phyloP scores from a whole-genome alignment of 2,113 vertebrate genomes.

The Datnioides undecimradiatus region DNA sequence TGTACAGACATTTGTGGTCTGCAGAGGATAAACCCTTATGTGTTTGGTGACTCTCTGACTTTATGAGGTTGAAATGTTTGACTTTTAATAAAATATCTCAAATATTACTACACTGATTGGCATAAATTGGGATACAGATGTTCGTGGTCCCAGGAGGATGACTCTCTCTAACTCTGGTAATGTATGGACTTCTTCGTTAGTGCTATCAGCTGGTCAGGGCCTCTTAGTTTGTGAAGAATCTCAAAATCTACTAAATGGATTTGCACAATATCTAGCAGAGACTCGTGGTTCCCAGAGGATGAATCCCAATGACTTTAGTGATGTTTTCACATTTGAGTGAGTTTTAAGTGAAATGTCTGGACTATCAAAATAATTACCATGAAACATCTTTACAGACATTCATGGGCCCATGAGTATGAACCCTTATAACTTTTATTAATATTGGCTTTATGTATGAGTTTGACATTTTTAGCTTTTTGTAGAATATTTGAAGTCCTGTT shows the following conservation, averaged over 20 bases:
- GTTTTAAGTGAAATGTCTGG: background rate
- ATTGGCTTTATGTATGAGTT: too few relatives aligned
- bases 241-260: too few relatives aligned
- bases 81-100: background rate
- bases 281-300: background rate
- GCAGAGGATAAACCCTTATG: background rate
- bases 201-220: background rate
- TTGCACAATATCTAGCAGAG: too few relatives aligned
- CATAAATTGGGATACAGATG: background rate
- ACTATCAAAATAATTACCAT: background rate
- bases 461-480: too few relatives aligned
- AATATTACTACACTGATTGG: background rate
- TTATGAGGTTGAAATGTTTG: background rate
- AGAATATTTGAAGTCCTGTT: too few relatives aligned
- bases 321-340: background rate
- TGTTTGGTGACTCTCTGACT: background rate
- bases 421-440: too few relatives aligned
- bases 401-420: too few relatives aligned
- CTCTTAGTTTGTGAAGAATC: background rate
- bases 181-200: background rate
- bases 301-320: background rate
- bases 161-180: background rate
- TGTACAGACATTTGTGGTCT: background rate
- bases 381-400: too few relatives aligned
- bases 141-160: background rate